Conservation (phyloP, 2,888 invertebrate species). For the Crossocerus cetratus region DNA sequence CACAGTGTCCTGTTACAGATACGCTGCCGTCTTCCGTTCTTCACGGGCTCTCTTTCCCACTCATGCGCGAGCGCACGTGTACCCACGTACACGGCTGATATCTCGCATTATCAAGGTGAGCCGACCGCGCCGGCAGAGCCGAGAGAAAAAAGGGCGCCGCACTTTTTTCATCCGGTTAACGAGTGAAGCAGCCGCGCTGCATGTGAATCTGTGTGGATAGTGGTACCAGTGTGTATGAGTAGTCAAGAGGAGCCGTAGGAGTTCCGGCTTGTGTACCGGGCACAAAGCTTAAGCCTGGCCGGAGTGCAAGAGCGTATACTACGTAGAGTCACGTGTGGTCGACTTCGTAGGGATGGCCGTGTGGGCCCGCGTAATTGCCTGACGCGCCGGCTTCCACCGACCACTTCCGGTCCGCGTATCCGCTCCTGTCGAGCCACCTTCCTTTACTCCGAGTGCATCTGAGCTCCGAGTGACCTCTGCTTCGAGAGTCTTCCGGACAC, state of each 20-base stretch:
- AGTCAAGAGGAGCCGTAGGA: not conserved
- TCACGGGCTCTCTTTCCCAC: slow-evolving; percentile 3
- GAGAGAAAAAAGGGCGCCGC: slow-evolving; percentile 30
- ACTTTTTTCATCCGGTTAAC: slow-evolving; percentile 52
- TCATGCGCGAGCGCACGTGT: slow-evolving; percentile 18
- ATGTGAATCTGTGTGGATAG: not conserved
- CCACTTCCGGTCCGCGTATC: slow-evolving; percentile 74
- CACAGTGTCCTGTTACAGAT: slow-evolving; percentile 57
- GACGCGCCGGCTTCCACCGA: slow-evolving; percentile 68
- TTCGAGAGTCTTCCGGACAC: not conserved
- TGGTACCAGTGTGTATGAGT: no score
- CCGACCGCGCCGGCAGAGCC: slow-evolving; percentile 46
- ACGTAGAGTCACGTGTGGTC: slow-evolving; percentile 46
- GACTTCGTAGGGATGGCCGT: slow-evolving; percentile 61
- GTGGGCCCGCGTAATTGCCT: slow-evolving; percentile 68
- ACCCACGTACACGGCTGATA: slow-evolving; percentile 57
- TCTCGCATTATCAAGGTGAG: slow-evolving; percentile 65
- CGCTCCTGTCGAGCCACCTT: slow-evolving; percentile 70
- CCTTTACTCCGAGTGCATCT: slow-evolving; percentile 50
- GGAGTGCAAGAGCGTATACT: not conserved
- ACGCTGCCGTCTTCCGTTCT: slow-evolving; percentile 35
- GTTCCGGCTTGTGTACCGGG: not conserved
- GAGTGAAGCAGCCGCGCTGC: slow-evolving; percentile 1
- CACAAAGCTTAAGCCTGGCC: not conserved
- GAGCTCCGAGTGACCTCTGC: slow-evolving; percentile 16